Evolutionary conservation across 2,797 vertebrate species (phyloP).

Genomic region (Anguilla obscura): DNA sequence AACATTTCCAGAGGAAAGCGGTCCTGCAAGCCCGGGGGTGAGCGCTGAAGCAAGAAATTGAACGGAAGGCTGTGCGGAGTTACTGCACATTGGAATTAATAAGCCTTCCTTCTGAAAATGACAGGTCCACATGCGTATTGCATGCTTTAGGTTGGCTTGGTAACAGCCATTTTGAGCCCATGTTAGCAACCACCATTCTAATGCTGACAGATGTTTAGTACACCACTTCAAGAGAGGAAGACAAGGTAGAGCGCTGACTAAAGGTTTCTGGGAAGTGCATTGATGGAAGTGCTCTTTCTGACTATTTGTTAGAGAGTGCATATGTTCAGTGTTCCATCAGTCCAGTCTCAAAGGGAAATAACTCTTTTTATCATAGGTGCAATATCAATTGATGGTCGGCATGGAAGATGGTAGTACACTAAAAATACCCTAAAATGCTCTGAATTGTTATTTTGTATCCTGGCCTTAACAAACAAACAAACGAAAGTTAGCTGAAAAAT

Average conservation of each 20-base stretch:
- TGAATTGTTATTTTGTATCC: constrained; percentile 1
- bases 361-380: neutral
- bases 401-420: neutral
- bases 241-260: neutral
- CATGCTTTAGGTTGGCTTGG: constrained; percentile 36
- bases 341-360: neutral
- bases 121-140: constrained; percentile 48
- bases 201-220: constrained; percentile 40
- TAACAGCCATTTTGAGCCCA: constrained; percentile 22
- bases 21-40: constrained; percentile 33
- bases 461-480: neutral
- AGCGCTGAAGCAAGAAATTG: constrained; percentile 58
- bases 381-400: neutral
- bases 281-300: neutral
- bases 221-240: constrained; percentile 7
- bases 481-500: neutral
- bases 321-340: neutral
- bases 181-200: constrained; percentile 19
- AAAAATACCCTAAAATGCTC: neutral
- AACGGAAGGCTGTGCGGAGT: constrained; percentile 45
- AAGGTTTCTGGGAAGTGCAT: neutral
- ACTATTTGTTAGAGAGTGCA: neutral
- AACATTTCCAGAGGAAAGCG: constrained; percentile 34
- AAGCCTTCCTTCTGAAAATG: constrained; percentile 29
- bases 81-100: constrained; percentile 47